Evolutionary conservation across 2,888 invertebrate species (phyloP).

Genomic region (Zygothrica quintamaculata): DNA sequence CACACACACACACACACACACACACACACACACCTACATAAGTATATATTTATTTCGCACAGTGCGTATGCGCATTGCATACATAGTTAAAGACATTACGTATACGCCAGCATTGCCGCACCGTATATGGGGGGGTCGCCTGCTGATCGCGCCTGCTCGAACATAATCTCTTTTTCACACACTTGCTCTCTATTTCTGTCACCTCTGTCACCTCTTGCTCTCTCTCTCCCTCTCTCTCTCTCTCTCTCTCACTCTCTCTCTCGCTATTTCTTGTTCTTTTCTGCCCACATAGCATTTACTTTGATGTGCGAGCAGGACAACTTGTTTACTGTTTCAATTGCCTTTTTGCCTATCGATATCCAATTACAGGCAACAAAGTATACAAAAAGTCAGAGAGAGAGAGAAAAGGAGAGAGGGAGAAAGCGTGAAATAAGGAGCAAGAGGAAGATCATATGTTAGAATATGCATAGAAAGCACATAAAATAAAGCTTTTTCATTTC

Average conservation of each 20-base stretch:
- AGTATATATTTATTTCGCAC: constrained; percentile 6
- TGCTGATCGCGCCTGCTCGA: constrained; percentile 25
- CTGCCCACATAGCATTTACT: not conserved
- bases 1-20: constrained; percentile 6
- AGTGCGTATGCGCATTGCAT: constrained; percentile 73
- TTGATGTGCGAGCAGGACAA: constrained; percentile 33
- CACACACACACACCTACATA: not conserved
- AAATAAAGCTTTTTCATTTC: constrained; percentile 16
- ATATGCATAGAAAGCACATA: not conserved
- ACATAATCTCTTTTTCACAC: constrained; percentile 9
- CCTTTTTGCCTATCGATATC: constrained; percentile 40
- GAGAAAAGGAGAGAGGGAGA: too few relatives aligned
- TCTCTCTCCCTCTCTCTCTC: not conserved
- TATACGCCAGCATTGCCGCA: constrained; percentile 62
- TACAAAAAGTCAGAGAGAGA: not conserved
- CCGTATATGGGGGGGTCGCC: constrained; percentile 68
- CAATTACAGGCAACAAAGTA: constrained; percentile 36
- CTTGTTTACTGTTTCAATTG: constrained; percentile 4
- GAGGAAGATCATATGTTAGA: too few relatives aligned
- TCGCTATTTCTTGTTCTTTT: not conserved
- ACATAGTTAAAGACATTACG: constrained; percentile 61
- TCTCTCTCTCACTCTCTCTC: not conserved
- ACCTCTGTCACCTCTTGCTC: not conserved
- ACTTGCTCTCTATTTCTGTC: constrained; percentile 11
- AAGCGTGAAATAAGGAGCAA: too few relatives aligned